Conservation (phyloP, 2,797 vertebrate genomes). For the Sebastes ruberrimus region DNA sequence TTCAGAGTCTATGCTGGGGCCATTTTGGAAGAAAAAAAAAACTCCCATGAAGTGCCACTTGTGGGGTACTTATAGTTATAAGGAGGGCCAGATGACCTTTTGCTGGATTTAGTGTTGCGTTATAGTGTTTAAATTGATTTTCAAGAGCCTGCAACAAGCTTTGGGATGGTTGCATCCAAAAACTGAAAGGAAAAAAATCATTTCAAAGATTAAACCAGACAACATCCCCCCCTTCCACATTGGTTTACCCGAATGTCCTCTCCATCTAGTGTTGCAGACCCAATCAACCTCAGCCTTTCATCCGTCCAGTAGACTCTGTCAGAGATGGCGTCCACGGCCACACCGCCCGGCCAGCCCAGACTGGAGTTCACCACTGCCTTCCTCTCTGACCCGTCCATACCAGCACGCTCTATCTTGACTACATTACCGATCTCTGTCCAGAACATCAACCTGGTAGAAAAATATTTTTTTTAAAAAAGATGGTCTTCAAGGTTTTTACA, state of each 20-base stretch:
- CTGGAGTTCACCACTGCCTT: constrained; percentile 80
- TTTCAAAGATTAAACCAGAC: neutral
- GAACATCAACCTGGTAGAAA: constrained; percentile 87
- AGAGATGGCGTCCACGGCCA: constrained; percentile 85
- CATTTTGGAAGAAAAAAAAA: neutral
- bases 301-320: constrained; percentile 93
- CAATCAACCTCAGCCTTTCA: constrained; percentile 86
- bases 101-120: neutral
- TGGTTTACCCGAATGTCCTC: constrained; percentile 79
- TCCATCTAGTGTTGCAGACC: constrained; percentile 88
- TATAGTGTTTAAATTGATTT: neutral
- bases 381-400: constrained; percentile 90
- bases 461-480: neutral
- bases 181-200: neutral
- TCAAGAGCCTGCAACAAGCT: neutral
- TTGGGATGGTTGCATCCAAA: neutral
- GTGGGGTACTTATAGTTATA: neutral
- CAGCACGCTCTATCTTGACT: constrained; percentile 87
- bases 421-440: constrained; percentile 89
- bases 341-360: constrained; percentile 89
- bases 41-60: neutral
- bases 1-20: neutral
- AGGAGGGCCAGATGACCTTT: neutral
- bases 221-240: neutral
- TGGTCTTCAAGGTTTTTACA: neutral